phyloP scores from a whole-genome alignment of 2,888 invertebrate genomes.

The Poecilobothrus nobilitatus region DNA sequence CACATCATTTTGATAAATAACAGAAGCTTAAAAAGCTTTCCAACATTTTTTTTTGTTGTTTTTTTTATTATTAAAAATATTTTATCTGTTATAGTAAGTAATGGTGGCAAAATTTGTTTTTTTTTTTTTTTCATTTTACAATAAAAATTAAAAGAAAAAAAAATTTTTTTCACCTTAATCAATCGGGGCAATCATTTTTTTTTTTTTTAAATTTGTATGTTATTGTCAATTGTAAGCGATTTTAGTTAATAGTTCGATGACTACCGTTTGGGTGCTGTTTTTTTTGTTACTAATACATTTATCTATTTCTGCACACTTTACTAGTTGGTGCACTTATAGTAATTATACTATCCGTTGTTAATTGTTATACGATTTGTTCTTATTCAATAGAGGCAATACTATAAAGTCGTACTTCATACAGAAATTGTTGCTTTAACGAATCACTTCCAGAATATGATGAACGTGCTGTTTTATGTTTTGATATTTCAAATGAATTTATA shows the following conservation, averaged over 20 bases:
- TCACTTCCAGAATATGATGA: conserved; percentile 36
- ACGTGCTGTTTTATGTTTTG: conserved; percentile 40
- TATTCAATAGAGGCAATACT: conserved; percentile 41
- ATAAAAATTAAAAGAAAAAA: not conserved
- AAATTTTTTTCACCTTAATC: too few species aligned
- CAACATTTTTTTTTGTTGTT: not conserved
- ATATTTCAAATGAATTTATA: conserved; percentile 46
- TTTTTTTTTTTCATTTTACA: not conserved
- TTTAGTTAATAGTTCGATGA: conserved; percentile 30
- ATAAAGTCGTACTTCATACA: conserved; percentile 36
- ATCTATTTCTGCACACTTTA: conserved; percentile 18
- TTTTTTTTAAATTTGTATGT: too few species aligned
- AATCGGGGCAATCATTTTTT: too few species aligned
- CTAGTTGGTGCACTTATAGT: conserved; percentile 23
- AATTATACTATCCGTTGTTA: conserved; percentile 30
- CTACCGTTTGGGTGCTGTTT: conserved; percentile 31
- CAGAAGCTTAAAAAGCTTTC: not conserved
- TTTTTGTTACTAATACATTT: conserved; percentile 27
- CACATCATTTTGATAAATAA: not conserved
- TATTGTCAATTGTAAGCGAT: conserved; percentile 18
- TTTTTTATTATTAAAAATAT: not conserved
- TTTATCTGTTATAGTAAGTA: not conserved
- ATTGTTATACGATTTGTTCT: conserved; percentile 29
- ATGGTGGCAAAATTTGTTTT: not conserved
- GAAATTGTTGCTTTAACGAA: conserved; percentile 37